Evolutionary conservation across 2,888 invertebrate genomes (phyloP), one percentile per base, ranked within the genome.

Genomic region (Watsonalla binaria): DNA sequence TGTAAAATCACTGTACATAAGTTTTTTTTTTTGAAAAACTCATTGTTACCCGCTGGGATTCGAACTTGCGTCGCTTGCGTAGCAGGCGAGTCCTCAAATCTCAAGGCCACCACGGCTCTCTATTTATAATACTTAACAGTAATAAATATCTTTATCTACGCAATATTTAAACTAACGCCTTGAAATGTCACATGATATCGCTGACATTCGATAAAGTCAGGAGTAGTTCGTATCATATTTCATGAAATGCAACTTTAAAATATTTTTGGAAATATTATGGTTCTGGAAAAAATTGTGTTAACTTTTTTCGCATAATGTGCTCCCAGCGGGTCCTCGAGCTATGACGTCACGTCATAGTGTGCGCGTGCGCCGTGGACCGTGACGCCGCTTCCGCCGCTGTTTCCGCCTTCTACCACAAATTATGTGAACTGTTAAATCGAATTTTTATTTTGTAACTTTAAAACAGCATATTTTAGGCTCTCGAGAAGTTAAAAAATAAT

Each of bases 361-460:
- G 74, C 82, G 80, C 80, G 74, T 70, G 80, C 76, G 70, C 77
- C 70, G 66, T 75, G 75, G 82, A 85, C 86, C 88, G 72, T 86
- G 85, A 86, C 86, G 80, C 80, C 77, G 83, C 78, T 89, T 90
- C 90, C 90, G 89, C 74, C 70, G 77, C 65, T 70, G 76, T 80
- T 89, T 90, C 90, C 90, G 89, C 84, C 87, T 82, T 82, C 84
- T 74, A 80, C 80, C 75, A 74, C 80, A 73, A 78, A 82, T 80
- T 82, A 82, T 86, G 78, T 84, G 81, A 80, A 77, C 82, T 78
- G 78, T 78, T 82, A 69, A 81, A 80, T 82, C 70, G 72, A 72
- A 76, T 78, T 82, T 80, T 69, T 68, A 79, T 80, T 82, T 79
- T 71, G 76, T 79, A 75, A 78, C 60, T 61, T 68, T 59, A 56